Base-by-base conservation (phyloP, 2,797 vertebrate species). In the Cryptoblepharus egeriae region DNA sequence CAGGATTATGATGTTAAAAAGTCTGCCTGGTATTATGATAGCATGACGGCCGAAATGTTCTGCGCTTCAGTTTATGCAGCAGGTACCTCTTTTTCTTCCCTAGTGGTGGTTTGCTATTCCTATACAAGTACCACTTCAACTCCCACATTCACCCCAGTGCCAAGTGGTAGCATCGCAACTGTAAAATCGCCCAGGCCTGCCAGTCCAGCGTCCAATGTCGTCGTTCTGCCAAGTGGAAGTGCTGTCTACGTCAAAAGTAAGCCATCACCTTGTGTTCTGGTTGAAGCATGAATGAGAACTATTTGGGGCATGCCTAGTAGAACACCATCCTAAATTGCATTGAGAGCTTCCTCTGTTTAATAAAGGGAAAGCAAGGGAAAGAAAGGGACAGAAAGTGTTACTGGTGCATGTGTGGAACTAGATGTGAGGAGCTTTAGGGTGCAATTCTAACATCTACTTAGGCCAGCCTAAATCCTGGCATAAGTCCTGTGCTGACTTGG, bases 181-280 rank as follows among this genome's bases (percentile, higher is more conserved):
- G 96, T 98, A 85, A 99, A 98, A 92, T 98, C 98, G 60, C 98
- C 98, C 6, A 96, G 98, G 81, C 98, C 98, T 0, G 97, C 97
- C 84, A 99, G 98, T 91, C 98, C 98, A 24, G 98, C 98, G 52
- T 99, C 98, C 91, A 99, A 96, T 82, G 98, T 99, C 92, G 98
- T 99, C 87, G 97, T 99, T 92, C 95, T 99, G 94, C 98, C 98
- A 93, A 99, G 98, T 77, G 98, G 98, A 94, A 99, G 98, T 95
- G 98, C 98, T 0, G 98, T 99, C 88, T 99, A 98, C 58, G 97
- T 99, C 61, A 99, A 99, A 94, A 99, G 98, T 99, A 94, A 97
- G 98, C 96, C 92, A 30, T 45, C 22, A 4, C 45, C 22, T 22
- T 69, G 3, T 2, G 2, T 12, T 16, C 13, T 35, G 11, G 22